Conservation (phyloP, 2,888 invertebrate genomes). For the Parasteatoda lunata region DNA sequence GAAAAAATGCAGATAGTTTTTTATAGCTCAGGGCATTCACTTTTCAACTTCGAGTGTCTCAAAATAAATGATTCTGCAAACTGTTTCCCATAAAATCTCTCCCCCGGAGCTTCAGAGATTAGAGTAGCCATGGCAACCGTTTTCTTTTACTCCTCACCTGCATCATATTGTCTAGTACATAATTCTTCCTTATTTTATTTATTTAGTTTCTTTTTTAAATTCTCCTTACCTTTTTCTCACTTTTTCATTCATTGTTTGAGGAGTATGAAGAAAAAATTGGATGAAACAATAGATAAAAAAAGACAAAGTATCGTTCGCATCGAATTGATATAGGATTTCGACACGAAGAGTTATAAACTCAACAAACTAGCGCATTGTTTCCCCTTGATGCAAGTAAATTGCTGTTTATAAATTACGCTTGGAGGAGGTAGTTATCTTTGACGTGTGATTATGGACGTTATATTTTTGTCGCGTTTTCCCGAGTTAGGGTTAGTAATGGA, state of each 20-base stretch:
- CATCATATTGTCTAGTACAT: conserved; percentile 1
- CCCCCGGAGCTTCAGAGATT: conserved; percentile 49
- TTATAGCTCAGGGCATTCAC: conserved; percentile 47
- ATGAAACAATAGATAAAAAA: conserved; percentile 1
- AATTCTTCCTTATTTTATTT: background rate
- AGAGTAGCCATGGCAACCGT: conserved; percentile 51
- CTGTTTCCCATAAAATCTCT: conserved; percentile 61
- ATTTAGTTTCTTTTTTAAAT: background rate
- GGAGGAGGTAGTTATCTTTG: conserved; percentile 18
- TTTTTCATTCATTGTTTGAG: background rate
- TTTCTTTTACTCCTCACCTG: conserved; percentile 10
- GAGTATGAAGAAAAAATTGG: background rate
- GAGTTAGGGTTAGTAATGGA: background rate
- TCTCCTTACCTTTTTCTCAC: background rate
- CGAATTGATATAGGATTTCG: conserved; percentile 43
- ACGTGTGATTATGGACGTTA: conserved; percentile 34
- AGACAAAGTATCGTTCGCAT: background rate
- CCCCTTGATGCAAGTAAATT: conserved; percentile 16
- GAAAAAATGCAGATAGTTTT: conserved; percentile 52
- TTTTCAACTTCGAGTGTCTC: conserved; percentile 55
- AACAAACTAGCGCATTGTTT: conserved; percentile 27
- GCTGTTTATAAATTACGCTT: conserved; percentile 35
- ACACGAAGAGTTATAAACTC: conserved; percentile 25
- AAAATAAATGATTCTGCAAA: conserved; percentile 65
- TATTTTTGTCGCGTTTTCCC: conserved; percentile 34